Evolutionary conservation across 2,888 invertebrate species (phyloP).

Genomic region (Nemotelus pantherinus): DNA sequence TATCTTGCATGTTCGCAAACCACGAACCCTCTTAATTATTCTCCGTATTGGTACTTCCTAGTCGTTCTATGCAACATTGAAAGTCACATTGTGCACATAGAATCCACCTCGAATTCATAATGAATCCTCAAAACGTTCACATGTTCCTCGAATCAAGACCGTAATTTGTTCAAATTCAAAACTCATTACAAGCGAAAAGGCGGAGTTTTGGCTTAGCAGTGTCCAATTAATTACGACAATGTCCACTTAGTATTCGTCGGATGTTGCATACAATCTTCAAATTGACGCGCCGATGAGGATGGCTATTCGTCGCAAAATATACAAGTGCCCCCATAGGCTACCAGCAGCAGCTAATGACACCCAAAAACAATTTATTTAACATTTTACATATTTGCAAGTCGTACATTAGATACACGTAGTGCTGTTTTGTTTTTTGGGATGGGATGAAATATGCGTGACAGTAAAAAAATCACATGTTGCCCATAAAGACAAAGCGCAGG

Average conservation of each 20-base stretch:
- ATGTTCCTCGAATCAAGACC: too few relatives aligned
- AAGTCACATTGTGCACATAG: too few relatives aligned
- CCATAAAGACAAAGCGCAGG: slow-evolving; percentile 41
- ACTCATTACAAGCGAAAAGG: neutral
- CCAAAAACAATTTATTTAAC: slow-evolving; percentile 20
- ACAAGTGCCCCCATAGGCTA: neutral
- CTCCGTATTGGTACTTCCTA: too few relatives aligned
- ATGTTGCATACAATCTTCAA: slow-evolving; percentile 10
- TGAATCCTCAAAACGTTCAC: too few relatives aligned
- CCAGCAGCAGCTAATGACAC: neutral
- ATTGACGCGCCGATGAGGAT: slow-evolving; percentile 11
- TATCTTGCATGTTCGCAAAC: too few relatives aligned
- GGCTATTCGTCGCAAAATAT: slow-evolving; percentile 2
- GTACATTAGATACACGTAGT: slow-evolving; percentile 13
- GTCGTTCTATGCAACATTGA: too few relatives aligned
- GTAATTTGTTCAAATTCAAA: too few relatives aligned
- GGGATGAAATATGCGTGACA: slow-evolving; percentile 19
- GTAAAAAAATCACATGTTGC: slow-evolving; percentile 3
- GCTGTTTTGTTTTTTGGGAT: neutral
- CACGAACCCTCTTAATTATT: too few relatives aligned
- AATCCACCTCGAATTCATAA: too few relatives aligned
- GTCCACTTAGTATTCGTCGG: slow-evolving; percentile 21
- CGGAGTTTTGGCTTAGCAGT: slow-evolving; percentile 4
- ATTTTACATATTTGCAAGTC: slow-evolving; percentile 14
- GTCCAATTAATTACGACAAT: slow-evolving; percentile 20